phyloP scores from a whole-genome alignment of 2,888 invertebrate genomes.

The Myathropa florea region DNA sequence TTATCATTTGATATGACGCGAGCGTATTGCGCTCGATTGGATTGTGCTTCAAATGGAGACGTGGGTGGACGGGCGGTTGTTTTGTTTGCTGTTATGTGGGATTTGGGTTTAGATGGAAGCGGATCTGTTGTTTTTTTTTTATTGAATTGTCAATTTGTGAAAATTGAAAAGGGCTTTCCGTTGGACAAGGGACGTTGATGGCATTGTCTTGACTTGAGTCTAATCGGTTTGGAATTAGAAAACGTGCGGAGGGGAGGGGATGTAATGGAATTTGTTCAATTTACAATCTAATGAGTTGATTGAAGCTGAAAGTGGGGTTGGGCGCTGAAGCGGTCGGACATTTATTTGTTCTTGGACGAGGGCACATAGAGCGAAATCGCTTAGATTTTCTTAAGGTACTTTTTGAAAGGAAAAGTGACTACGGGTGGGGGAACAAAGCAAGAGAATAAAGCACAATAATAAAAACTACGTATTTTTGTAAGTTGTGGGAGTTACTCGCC shows the following conservation, averaged over 20 bases:
- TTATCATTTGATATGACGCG: slow-evolving; percentile 55
- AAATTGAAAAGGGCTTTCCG: slow-evolving; percentile 12
- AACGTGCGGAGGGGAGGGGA: background rate
- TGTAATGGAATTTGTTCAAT: background rate
- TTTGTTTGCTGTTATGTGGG: background rate
- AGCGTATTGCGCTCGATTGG: slow-evolving; percentile 28
- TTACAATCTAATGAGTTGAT: background rate
- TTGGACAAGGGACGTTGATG: background rate
- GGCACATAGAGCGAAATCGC: no score
- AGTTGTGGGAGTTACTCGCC: no score
- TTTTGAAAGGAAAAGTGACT: no score
- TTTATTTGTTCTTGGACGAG: no score
- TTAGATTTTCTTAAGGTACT: no score
- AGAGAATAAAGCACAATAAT: no score
- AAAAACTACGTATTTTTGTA: no score
- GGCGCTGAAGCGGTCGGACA: no score
- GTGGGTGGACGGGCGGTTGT: slow-evolving; percentile 4
- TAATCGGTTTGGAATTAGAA: background rate
- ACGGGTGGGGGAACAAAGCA: no score
- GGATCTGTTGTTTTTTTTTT: slow-evolving; percentile 1
- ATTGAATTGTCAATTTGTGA: slow-evolving; percentile 35
- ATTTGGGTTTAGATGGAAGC: background rate
- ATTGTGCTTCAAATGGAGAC: background rate
- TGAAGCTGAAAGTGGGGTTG: background rate
- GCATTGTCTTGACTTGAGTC: background rate